Evolutionary conservation across 1,140 invertebrate species (phyloP), one percentile per base, ranked within the genome.

Genomic region (Aphaenogaster ashmeadi): DNA sequence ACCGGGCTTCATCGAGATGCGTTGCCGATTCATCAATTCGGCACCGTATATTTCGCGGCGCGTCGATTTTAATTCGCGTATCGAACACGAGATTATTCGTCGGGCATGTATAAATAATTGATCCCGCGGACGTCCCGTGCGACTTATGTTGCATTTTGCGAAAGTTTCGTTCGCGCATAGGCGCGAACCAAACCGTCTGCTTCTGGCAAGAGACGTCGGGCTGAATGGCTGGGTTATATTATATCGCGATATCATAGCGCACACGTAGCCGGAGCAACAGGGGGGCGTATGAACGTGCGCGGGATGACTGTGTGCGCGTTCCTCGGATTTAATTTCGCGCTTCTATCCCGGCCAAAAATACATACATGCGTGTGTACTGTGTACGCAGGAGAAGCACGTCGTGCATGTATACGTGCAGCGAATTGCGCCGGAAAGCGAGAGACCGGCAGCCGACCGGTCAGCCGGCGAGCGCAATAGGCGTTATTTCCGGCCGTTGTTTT

Each of bases 271-370:
- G 38, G 52, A 50, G 69, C 54, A 72, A 74, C 38, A 60, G 64
- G 21, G 50, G 27, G 54, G 21, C 38, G 18, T 36, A 15, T 21
- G 50, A 54, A 80, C 27, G 50, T n/a, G 13, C 50, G n/a, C 21
- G n/a, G 38, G 21, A 44, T 21, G 44, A 9, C 75, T 8, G 11
- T 50, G 44, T 15, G 36, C 15, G 60, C 36, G 86, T 87, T 83
- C 11, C 56, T 83, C 79, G 67, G 52, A 83, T 87, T 87, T 87
- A 87, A 87, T 87, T 87, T 87, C 54, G 69, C 54, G 67, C 86
- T 81, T 84, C 86, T 52, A 72, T 84, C 36, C 47, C 33, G 47
- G n/a, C 74, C 36, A 56, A 79, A 86, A 66, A 66, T 36, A 44
- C 13, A 64, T 36, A 64, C 72, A 27, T 52, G 52, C n/a, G 11